A percentile compares a stretch with the other conserved stretches of the same genome.
Evolutionary conservation across 2,113 vertebrate genomes (phyloP).

Genomic region (Chinchilla lanigera): DNA sequence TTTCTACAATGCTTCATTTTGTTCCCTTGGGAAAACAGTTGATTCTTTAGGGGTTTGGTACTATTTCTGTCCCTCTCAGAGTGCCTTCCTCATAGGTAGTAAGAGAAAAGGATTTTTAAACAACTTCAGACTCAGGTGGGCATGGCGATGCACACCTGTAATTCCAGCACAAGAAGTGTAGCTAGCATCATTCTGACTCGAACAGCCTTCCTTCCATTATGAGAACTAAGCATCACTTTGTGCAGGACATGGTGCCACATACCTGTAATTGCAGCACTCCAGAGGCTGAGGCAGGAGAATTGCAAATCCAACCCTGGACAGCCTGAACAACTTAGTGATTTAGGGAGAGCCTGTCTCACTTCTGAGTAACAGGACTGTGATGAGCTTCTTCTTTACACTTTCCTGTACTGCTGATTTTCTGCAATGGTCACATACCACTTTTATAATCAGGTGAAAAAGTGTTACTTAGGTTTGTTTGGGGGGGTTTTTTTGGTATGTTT

Average conservation of each 20-base stretch:
- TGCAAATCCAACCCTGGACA: neutral
- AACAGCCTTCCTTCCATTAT: neutral
- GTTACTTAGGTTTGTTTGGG: too few species aligned
- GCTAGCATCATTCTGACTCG: neutral
- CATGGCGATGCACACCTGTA: neutral
- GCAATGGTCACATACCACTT: neutral
- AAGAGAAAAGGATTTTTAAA: slow-evolving; percentile 18
- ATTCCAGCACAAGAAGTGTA: neutral
- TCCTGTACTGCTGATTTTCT: slow-evolving; percentile 26
- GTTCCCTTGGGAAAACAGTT: neutral
- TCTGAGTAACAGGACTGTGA: neutral
- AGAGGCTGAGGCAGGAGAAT: neutral
- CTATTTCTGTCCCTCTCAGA: neutral
- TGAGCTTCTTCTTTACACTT: slow-evolving; percentile 17
- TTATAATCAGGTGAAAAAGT: slow-evolving; percentile 15
- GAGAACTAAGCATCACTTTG: neutral
- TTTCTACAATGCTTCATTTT: neutral
- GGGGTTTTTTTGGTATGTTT: slow-evolving; percentile 19
- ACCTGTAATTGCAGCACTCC: neutral
- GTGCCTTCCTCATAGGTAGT: neutral
- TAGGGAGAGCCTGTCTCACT: neutral
- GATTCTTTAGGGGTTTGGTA: neutral
- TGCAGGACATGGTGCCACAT: neutral
- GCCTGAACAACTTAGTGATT: neutral
- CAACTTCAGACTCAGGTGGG: neutral